A percentile compares a stretch with the other conserved stretches of the same genome.
Conservation (phyloP, 2,113 vertebrate genomes). For the Pygoscelis adeliae region DNA sequence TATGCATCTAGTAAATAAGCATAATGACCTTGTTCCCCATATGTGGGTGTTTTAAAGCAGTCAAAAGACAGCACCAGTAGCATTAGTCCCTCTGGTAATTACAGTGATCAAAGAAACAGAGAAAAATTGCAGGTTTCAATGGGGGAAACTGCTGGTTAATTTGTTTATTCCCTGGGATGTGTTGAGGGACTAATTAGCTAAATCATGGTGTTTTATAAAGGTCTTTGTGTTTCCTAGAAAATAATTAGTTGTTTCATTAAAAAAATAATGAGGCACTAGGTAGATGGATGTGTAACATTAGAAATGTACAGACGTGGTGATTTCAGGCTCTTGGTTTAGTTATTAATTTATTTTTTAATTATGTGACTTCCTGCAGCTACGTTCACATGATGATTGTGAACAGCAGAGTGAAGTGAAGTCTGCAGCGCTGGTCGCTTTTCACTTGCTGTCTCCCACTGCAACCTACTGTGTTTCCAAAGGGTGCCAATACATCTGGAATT, state of each 20-base stretch:
- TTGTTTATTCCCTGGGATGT: slow-evolving; percentile 15
- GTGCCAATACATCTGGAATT: neutral
- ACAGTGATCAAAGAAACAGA: slow-evolving; percentile 3
- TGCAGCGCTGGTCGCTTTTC: neutral
- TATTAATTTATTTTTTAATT: neutral
- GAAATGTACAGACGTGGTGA: neutral
- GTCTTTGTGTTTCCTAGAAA: slow-evolving; percentile 12
- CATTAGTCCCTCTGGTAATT: slow-evolving; percentile 1
- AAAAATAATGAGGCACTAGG: neutral
- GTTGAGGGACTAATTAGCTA: slow-evolving; percentile 33
- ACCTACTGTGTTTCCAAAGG: neutral
- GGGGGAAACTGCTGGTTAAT: neutral
- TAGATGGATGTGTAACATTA: neutral
- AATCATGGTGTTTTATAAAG: neutral
- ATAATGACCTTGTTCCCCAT: neutral
- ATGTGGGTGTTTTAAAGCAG: neutral
- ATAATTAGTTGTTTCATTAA: neutral
- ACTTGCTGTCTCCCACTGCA: neutral
- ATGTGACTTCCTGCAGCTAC: neutral
- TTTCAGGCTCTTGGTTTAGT: neutral
- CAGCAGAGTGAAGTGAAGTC: neutral
- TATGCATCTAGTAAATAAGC: neutral
- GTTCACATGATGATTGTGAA: neutral
- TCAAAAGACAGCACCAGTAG: neutral
- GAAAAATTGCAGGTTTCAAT: neutral